Percentiles rank a stretch among this genome's conserved stretches.
Evolutionary conservation across 35 echinoderm and acorn worm genomes (phyloP).

Genomic region (Ophioderma brevispina): DNA sequence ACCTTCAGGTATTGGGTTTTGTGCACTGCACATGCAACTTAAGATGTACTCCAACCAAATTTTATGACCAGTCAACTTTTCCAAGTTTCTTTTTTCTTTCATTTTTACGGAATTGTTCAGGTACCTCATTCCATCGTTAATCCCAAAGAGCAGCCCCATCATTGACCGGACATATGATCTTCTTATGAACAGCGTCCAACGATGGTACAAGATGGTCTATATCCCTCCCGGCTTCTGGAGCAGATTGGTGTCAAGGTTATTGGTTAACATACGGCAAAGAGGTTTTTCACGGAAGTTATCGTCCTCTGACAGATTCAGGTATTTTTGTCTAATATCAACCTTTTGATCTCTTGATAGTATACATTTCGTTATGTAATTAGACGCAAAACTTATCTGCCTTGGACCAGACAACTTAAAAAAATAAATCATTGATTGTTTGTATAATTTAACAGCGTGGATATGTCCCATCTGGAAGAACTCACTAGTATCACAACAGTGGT

Average conservation of each 20-base stretch:
- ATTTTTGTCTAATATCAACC: not conserved
- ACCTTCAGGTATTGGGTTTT: too few species aligned
- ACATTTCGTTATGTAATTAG: not conserved
- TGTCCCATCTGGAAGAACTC: not conserved
- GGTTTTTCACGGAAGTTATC: not conserved
- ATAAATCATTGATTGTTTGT: not conserved
- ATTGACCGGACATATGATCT: not conserved
- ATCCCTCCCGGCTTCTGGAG: conserved; percentile 80
- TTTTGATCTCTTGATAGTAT: not conserved
- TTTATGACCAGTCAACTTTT: not conserved
- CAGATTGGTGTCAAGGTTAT: conserved; percentile 58
- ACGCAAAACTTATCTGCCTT: not conserved
- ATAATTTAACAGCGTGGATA: not conserved
- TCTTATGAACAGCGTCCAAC: conserved; percentile 24
- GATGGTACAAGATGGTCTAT: conserved; percentile 71
- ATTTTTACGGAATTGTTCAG: too few species aligned
- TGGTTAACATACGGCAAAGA: conserved; percentile 46
- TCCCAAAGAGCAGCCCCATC: conserved; percentile 59
- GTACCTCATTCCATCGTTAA: conserved; percentile 57
- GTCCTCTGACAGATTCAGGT: not conserved
- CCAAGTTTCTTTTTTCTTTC: not conserved
- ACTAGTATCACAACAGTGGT: not conserved
- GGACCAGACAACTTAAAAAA: not conserved
- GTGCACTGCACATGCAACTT: too few species aligned
- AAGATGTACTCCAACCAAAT: too few species aligned